Conservation (phyloP, 2,113 vertebrate genomes). For the Pluvialis apricaria region DNA sequence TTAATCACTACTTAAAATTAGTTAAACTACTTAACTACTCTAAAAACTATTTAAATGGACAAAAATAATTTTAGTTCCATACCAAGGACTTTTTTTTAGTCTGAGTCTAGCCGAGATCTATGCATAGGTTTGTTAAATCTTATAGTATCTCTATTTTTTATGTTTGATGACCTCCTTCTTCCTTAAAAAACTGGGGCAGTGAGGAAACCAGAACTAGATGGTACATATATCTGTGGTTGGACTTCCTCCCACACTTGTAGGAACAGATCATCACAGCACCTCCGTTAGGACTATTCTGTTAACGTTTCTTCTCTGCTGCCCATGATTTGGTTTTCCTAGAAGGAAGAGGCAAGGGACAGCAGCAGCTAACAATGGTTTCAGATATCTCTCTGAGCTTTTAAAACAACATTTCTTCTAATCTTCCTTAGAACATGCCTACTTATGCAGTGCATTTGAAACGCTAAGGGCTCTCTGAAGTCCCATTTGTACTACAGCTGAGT, state of each 20-base stretch:
- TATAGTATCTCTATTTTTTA: not conserved
- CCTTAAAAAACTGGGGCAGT: not conserved
- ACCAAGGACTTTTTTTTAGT: not conserved
- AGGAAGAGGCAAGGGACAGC: not conserved
- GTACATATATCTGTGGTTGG: not conserved
- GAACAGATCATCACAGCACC: not conserved
- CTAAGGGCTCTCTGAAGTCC: not conserved
- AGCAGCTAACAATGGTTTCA: not conserved
- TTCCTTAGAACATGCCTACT: not conserved
- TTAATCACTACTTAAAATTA: not conserved
- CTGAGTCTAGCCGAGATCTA: not conserved
- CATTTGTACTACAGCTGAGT: not conserved
- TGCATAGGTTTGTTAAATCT: not conserved
- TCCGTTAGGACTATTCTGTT: not conserved
- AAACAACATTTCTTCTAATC: not conserved
- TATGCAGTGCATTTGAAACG: not conserved
- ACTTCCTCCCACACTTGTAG: not conserved
- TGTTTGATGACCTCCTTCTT: not conserved
- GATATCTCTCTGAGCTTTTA: not conserved
- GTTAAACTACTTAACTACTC: not conserved
- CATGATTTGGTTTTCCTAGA: not conserved
- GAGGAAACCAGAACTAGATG: not conserved
- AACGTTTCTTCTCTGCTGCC: not conserved
- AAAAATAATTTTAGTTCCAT: not conserved
- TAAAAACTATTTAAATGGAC: not conserved